These are phyloP conservation scores for Acanthornis magna DNA, from an alignment of 2,797 vertebrate species.

Conservation along the genomic window DNA sequence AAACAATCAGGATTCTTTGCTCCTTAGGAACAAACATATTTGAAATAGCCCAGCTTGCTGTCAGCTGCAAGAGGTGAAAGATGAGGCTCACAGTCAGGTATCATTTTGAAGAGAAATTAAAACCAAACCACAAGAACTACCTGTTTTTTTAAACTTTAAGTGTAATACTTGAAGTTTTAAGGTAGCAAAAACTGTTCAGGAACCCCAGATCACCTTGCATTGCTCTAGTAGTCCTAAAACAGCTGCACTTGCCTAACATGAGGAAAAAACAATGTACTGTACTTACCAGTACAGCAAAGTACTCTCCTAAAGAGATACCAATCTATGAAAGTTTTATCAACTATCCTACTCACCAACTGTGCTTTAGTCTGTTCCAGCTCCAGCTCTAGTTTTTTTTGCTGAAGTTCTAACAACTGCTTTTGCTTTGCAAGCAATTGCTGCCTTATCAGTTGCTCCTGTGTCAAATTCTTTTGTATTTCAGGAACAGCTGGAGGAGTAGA, in stretches of 20 bases:
- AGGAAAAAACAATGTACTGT: neutral
- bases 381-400: slow-evolving; percentile 98
- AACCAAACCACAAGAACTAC: neutral
- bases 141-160: neutral
- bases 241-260: neutral
- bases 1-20: neutral
- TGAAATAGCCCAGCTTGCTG: neutral
- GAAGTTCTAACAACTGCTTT: slow-evolving; percentile 97
- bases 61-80: neutral
- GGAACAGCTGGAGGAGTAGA: slow-evolving; percentile 79
- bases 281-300: neutral
- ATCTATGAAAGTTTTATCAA: neutral
- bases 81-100: neutral
- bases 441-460: slow-evolving; percentile 92
- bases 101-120: neutral
- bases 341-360: slow-evolving; percentile 87
- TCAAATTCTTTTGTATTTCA: slow-evolving; percentile 83
- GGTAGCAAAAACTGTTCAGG: neutral
- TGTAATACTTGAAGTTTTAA: neutral
- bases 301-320: neutral
- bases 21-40: neutral
- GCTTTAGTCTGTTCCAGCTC: slow-evolving; percentile 98
- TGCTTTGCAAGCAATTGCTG: slow-evolving; percentile 97
- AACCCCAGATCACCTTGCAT: neutral
- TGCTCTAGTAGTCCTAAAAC: neutral